A percentile compares a stretch with the other conserved stretches of the same genome.
These are phyloP conservation scores for Dicyrtomina minuta DNA, from an alignment of 2,888 invertebrate genomes.

Conservation along the genomic window DNA sequence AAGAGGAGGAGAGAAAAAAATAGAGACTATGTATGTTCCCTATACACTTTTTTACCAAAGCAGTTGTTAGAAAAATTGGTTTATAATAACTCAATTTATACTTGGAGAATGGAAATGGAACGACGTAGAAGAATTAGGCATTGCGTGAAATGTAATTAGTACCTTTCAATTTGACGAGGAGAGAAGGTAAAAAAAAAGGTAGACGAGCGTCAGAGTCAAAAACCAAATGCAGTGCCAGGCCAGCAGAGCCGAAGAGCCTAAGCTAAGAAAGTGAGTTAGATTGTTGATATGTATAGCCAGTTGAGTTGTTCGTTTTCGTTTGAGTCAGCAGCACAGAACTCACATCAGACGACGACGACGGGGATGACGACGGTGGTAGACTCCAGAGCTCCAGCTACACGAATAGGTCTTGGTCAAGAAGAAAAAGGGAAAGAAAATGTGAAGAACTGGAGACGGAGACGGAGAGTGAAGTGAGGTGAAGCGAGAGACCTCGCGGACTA, in stretches of 20 bases:
- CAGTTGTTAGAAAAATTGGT: slow-evolving; percentile 53
- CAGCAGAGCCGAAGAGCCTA: not conserved
- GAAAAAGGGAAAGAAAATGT: too few species aligned
- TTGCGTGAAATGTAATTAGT: slow-evolving; percentile 55
- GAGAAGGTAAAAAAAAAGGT: slow-evolving; percentile 42
- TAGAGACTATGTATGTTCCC: not conserved
- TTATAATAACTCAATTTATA: slow-evolving; percentile 54
- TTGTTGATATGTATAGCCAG: too few species aligned
- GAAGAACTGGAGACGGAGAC: not conserved
- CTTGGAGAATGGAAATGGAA: slow-evolving; percentile 31
- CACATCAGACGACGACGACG: too few species aligned
- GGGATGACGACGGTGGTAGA: too few species aligned
- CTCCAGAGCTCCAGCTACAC: too few species aligned
- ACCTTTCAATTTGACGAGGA: slow-evolving; percentile 54
- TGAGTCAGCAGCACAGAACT: too few species aligned
- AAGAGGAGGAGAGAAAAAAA: slow-evolving; percentile 3
- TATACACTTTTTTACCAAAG: slow-evolving; percentile 26
- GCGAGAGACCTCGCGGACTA: not conserved
- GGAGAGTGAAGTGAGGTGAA: not conserved
- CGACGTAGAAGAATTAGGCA: slow-evolving; percentile 51
- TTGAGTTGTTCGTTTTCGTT: too few species aligned
- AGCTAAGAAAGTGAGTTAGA: too few species aligned
- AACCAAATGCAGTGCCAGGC: not conserved
- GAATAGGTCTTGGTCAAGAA: too few species aligned
- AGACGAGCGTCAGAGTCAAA: slow-evolving; percentile 30